Conservation (phyloP, 2,113 vertebrate genomes). For the Athene cunicularia region DNA sequence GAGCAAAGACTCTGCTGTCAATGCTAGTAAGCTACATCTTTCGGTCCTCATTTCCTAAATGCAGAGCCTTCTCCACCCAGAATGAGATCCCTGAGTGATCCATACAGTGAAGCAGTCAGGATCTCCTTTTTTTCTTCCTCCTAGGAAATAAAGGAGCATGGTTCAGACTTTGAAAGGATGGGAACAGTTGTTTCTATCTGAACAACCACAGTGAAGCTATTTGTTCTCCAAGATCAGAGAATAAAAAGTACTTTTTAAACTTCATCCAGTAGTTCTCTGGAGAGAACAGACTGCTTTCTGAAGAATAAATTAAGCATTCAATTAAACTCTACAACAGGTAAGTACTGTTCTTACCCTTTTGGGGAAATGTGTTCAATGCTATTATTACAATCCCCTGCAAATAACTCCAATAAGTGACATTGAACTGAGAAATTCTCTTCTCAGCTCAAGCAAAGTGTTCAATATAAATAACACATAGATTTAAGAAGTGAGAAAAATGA, state of each 20-base stretch:
- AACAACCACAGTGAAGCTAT: background rate
- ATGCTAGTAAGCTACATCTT: background rate
- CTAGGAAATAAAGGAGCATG: background rate
- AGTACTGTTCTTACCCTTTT: background rate
- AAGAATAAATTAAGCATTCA: slow-evolving; percentile 51
- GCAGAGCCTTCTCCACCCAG: background rate
- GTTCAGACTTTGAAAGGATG: background rate
- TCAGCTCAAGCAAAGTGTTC: background rate
- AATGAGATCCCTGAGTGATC: background rate
- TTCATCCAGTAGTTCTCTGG: background rate
- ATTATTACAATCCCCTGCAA: background rate
- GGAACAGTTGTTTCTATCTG: slow-evolving; percentile 4
- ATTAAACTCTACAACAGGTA: slow-evolving; percentile 42
- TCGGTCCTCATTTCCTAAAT: background rate
- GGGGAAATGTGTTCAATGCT: background rate
- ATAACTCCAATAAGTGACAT: background rate
- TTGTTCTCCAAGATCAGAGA: slow-evolving; percentile 7
- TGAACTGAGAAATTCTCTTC: background rate
- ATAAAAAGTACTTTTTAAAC: background rate
- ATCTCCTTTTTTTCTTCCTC: background rate
- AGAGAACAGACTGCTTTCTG: slow-evolving; percentile 26
- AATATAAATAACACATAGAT: background rate
- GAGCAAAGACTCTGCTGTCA: background rate
- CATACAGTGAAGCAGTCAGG: accelerated
- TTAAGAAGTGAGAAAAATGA: background rate